phyloP scores from a whole-genome alignment of 2,888 invertebrate species.

The Stratiomys singularior region DNA sequence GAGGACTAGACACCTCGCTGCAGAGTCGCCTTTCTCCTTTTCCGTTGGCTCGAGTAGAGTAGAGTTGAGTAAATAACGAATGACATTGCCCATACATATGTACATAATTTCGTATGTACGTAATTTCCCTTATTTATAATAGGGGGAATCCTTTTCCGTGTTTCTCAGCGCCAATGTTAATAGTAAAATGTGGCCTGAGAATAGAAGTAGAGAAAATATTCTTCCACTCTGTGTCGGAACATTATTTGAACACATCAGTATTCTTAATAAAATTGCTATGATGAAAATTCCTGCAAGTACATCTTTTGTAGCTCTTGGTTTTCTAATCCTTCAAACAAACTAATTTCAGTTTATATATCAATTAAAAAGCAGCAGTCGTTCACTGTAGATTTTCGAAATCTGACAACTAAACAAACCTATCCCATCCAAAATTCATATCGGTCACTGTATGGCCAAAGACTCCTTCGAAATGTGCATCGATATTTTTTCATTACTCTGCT shows the following conservation, averaged over 20 bases:
- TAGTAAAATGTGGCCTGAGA: background rate
- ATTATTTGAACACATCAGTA: background rate
- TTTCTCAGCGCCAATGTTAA: background rate
- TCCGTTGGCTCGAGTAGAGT: background rate
- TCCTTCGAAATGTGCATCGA: too few species aligned
- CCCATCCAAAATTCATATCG: too few species aligned
- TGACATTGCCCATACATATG: background rate
- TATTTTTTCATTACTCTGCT: too few species aligned
- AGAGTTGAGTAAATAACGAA: background rate
- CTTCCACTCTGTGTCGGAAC: background rate
- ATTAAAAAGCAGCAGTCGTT: too few species aligned
- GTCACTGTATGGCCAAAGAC: too few species aligned
- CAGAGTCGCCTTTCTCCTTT: background rate
- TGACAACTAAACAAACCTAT: too few species aligned
- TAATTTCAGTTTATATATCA: too few species aligned
- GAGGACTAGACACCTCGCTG: background rate
- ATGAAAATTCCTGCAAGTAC: too few species aligned
- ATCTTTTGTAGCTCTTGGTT: too few species aligned
- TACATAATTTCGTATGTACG: background rate
- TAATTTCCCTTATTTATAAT: conserved; percentile 1
- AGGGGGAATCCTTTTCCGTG: conserved; percentile 5
- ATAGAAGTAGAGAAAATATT: background rate
- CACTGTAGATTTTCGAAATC: too few species aligned
- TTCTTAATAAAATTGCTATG: too few species aligned
- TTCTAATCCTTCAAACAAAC: too few species aligned